Conservation (phyloP, 2,113 vertebrate genomes). For the Phalacrocorax carbo region DNA sequence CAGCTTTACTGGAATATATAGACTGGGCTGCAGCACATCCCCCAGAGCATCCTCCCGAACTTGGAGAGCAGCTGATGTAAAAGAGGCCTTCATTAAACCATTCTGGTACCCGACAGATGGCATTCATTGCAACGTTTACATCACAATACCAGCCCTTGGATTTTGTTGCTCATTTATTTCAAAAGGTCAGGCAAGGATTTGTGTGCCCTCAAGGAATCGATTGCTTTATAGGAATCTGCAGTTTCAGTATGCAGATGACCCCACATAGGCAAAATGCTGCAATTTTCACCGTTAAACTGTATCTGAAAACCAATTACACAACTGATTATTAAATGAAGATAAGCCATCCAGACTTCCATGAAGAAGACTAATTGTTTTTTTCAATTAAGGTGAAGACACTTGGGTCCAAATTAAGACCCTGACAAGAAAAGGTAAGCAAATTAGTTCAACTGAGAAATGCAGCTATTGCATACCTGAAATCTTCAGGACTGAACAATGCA, state of each 20-base stretch:
- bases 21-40: background rate
- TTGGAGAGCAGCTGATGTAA: background rate
- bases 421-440: conserved; percentile 22
- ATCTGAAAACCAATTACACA: conserved; percentile 28
- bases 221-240: background rate
- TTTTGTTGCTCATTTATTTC: conserved; percentile 56
- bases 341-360: background rate
- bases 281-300: conserved; percentile 2
- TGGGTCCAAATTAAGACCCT: conserved; percentile 14
- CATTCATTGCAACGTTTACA: conserved; percentile 59
- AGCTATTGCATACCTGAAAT: background rate
- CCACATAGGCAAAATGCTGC: background rate
- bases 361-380: background rate
- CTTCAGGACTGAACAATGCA: background rate
- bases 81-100: background rate
- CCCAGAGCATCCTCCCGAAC: background rate
- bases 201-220: background rate
- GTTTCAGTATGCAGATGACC: conserved; percentile 3
- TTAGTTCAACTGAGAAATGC: conserved; percentile 26
- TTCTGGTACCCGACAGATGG: background rate
- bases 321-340: conserved; percentile 52
- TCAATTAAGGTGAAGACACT: conserved; percentile 33
- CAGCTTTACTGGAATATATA: background rate
- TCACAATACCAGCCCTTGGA: conserved; percentile 26
- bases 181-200: conserved; percentile 52